Evolutionary conservation across 2,797 vertebrate genomes (phyloP).

Genomic region (Psittacula echo): DNA sequence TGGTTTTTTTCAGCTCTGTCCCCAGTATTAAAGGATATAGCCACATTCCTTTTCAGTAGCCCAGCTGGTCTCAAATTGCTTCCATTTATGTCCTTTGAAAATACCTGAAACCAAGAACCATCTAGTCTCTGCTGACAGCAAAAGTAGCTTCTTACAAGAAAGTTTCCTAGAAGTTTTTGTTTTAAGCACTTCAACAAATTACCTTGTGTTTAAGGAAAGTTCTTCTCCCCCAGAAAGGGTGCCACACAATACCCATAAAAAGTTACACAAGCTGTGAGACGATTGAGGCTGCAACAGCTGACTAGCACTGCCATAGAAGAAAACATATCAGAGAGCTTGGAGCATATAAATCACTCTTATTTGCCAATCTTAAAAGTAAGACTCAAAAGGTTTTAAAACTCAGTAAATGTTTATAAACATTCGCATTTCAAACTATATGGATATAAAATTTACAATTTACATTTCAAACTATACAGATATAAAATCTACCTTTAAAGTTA

Average conservation of each 20-base stretch:
- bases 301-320: background rate
- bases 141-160: background rate
- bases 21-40: background rate
- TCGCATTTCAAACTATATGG: background rate
- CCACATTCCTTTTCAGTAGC: background rate
- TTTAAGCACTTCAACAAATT: background rate
- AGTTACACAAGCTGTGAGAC: background rate
- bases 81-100: background rate
- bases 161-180: background rate
- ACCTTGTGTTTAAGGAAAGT: background rate
- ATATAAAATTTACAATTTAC: background rate
- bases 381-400: background rate
- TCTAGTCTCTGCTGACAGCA: background rate
- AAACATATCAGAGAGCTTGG: background rate
- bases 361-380: background rate
- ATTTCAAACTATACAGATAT: background rate
- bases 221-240: background rate
- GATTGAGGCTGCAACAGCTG: background rate
- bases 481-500: background rate
- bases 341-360: background rate
- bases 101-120: background rate
- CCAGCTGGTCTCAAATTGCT: background rate
- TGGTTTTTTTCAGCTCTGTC: background rate
- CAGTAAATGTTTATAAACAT: background rate
- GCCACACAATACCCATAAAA: background rate